Evolutionary conservation across 2,113 vertebrate genomes (phyloP), one percentile per base, ranked within the genome.

Genomic region (Himantopus leucocephalus): DNA sequence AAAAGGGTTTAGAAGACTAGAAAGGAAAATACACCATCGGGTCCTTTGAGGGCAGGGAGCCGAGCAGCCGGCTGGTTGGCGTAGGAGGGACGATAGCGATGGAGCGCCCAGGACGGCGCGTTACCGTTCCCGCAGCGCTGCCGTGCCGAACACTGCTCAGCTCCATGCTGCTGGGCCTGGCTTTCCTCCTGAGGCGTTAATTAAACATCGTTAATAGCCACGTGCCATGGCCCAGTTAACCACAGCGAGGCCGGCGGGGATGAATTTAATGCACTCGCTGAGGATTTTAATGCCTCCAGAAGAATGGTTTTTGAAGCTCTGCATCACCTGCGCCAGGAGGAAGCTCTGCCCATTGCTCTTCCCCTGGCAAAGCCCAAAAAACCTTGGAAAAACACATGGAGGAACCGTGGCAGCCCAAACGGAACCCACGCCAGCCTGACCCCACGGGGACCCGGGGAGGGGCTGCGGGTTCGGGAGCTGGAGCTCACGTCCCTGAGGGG

Each of bases 221-320:
- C 3, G 2, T 0, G 9, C 27, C 10, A 4, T 1, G 10, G 30
- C 29, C 67, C 41, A 5, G 3, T 64, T 56, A 55, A 20, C 59
- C 15, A 2, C 58, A 14, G 71, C 0, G 8, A 32, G 27, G 15
- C 34, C 4, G 0, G 8, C 3, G 37, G 30, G 52, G 47, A 4
- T 15, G 45, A 35, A 14, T 17, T 63, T 16, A 26, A 37, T 5
- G 32, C 8, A 2, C 14, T 18, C 12, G 3, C 27, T 21, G 60
- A 55, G 26, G 35, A 20, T 32, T 60, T 66, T 56, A 7, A 35
- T 5, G 45, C n/a, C 47, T 66, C 32, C 48, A 70, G 45, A 39
- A 64, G 48, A 1, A 1, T 0, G 23, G 10, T 0, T 7, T 34
- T 9, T 7, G 32, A 68, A 37, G 43, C 19, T 50, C 35, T 37